These are phyloP conservation scores for Gryllus longicercus DNA, from an alignment of 2,888 invertebrate species.

Conservation along the genomic window DNA sequence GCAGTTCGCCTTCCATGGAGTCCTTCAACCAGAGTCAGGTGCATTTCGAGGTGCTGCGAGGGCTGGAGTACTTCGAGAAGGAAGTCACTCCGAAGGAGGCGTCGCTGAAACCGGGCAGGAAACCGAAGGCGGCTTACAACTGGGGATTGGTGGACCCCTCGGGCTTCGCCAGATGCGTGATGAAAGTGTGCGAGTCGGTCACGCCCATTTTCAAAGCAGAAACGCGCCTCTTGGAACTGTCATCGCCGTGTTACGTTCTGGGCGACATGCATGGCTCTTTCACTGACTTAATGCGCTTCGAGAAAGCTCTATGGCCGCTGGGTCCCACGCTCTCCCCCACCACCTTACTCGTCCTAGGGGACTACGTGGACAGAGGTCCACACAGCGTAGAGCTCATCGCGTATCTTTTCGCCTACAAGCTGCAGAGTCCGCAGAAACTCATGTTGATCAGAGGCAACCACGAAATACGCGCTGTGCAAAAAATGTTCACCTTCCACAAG, in stretches of 20 bases:
- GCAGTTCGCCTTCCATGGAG: conserved; percentile 45
- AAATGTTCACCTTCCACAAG: conserved; percentile 68
- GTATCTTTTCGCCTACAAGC: conserved; percentile 67
- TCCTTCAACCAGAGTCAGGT: conserved; percentile 55
- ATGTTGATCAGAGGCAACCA: conserved; percentile 69
- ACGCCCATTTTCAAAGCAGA: conserved; percentile 53
- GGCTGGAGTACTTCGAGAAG: conserved; percentile 52
- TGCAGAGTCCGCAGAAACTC: conserved; percentile 62
- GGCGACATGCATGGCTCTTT: conserved; percentile 76
- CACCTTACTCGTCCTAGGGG: conserved; percentile 67
- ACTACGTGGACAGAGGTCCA: conserved; percentile 71
- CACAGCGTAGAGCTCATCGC: conserved; percentile 66
- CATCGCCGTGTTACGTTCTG: conserved; percentile 58
- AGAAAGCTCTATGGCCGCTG: conserved; percentile 65
- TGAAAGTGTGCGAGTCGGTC: conserved; percentile 52
- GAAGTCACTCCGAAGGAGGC: conserved; percentile 42
- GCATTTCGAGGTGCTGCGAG: conserved; percentile 57
- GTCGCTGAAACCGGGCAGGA: conserved; percentile 38
- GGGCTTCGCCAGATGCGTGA: conserved; percentile 52
- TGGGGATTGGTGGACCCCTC: conserved; percentile 46
- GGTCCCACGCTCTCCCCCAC: conserved; percentile 63
- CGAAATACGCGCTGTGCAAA: conserved; percentile 70
- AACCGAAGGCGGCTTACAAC: conserved; percentile 39
- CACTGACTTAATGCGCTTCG: conserved; percentile 63
- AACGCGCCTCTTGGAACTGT: conserved; percentile 52